These are phyloP conservation scores for Hydrophis major DNA, from an alignment of 2,797 vertebrate genomes.

Conservation along the genomic window DNA sequence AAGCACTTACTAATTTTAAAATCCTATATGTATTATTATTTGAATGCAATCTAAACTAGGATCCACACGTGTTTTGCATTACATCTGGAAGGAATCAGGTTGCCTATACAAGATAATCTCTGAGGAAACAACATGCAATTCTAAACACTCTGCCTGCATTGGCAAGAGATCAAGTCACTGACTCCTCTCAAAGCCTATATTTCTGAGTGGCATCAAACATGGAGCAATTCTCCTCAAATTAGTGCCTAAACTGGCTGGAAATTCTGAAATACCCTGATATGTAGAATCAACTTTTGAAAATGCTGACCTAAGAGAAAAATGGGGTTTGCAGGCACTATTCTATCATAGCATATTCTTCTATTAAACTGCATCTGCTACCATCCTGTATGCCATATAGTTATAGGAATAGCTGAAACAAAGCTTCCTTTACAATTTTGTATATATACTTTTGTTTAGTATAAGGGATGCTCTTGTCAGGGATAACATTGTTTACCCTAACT, in stretches of 20 bases:
- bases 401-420: background rate
- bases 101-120: background rate
- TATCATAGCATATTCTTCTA: background rate
- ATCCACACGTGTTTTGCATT: background rate
- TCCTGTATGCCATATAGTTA: background rate
- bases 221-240: background rate
- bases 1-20: background rate
- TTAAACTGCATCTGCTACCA: background rate
- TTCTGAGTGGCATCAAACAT: background rate
- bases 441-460: background rate
- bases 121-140: background rate
- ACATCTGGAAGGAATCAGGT: background rate
- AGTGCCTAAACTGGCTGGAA: background rate
- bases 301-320: background rate
- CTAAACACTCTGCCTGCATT: background rate
- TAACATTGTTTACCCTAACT: too few species aligned
- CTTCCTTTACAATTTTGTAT: background rate
- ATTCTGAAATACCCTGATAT: background rate
- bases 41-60: background rate
- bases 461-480: background rate
- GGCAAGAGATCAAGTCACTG: background rate
- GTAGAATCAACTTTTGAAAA: background rate
- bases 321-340: background rate
- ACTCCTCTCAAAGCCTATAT: background rate
- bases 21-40: background rate